A percentile compares a stretch with the other conserved stretches of the same genome.
phyloP scores from a whole-genome alignment of 2,888 invertebrate genomes.

The Automeris io region DNA sequence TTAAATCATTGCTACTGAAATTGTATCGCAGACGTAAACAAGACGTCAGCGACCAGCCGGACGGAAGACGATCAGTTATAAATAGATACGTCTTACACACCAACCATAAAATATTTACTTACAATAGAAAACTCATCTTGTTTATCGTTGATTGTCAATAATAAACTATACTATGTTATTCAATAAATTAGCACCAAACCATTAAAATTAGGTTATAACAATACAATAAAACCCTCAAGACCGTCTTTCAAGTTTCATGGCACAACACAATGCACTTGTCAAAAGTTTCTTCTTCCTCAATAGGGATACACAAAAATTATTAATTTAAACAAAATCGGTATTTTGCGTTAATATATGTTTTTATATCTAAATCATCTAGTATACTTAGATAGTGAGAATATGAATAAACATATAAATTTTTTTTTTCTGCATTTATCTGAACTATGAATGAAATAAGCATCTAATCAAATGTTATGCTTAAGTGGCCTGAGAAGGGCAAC shows the following conservation, averaged over 20 bases:
- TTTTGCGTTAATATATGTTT: no score
- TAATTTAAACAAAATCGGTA: no score
- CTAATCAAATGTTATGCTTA: no score
- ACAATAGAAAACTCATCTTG: conserved; percentile 81
- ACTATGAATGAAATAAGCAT: no score
- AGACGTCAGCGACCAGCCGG: conserved; percentile 38
- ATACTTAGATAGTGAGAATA: no score
- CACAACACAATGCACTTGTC: conserved; percentile 23
- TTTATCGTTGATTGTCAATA: conserved; percentile 23
- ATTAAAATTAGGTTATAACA: conserved; percentile 40
- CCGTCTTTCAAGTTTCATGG: conserved; percentile 5
- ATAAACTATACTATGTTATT: conserved; percentile 25
- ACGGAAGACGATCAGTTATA: conserved; percentile 46
- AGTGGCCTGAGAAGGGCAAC: no score
- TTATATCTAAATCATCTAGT: no score
- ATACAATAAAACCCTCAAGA: conserved; percentile 18
- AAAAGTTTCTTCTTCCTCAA: conserved; percentile 27
- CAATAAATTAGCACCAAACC: conserved; percentile 44
- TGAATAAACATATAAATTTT: no score
- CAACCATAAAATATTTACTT: conserved; percentile 46
- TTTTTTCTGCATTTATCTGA: no score
- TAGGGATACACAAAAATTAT: no score
- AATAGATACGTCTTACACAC: conserved; percentile 40
- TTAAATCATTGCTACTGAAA: conserved; percentile 21
- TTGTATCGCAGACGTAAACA: conserved; percentile 47